Conservation (phyloP, 2,797 vertebrate genomes). For the Telmatherina bonti region DNA sequence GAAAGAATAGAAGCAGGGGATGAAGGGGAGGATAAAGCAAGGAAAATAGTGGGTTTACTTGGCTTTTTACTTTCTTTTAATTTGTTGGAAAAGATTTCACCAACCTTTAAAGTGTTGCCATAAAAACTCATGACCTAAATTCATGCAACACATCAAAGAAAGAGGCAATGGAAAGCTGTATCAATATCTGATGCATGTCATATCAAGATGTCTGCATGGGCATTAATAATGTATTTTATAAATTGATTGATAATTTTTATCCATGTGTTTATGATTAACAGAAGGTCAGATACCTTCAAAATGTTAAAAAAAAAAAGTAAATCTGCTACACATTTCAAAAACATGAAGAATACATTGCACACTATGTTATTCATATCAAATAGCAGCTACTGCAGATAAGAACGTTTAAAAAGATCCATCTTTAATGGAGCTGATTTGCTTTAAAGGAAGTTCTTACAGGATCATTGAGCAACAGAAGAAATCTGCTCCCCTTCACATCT, state of each 20-base stretch:
- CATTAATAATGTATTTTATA: slow-evolving; percentile 21
- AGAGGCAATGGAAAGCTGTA: slow-evolving; percentile 40
- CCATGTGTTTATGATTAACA: slow-evolving; percentile 13
- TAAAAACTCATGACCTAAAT: slow-evolving; percentile 69
- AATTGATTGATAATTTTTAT: slow-evolving; percentile 28
- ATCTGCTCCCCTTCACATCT: not conserved
- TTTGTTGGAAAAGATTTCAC: slow-evolving; percentile 56
- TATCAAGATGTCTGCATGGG: slow-evolving; percentile 21
- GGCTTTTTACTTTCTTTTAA: slow-evolving; percentile 39
- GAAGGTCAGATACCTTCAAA: not conserved
- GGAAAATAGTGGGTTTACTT: slow-evolving; percentile 59
- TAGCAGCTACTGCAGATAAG: not conserved
- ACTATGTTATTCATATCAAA: not conserved
- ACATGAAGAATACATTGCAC: not conserved
- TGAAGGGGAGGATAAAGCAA: slow-evolving; percentile 57
- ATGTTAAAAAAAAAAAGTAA: not conserved
- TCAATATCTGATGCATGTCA: slow-evolving; percentile 49
- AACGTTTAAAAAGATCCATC: not conserved
- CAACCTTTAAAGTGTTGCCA: slow-evolving; percentile 68
- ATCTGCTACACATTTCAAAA: not conserved
- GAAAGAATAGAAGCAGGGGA: slow-evolving; percentile 67
- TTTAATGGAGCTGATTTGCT: not conserved
- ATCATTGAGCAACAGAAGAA: not conserved
- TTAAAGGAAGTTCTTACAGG: not conserved
- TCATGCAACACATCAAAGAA: slow-evolving; percentile 64